A percentile compares a stretch with the other conserved stretches of the same genome.
Evolutionary conservation across 2,888 invertebrate species (phyloP).

Genomic region (Agrilus biguttatus): DNA sequence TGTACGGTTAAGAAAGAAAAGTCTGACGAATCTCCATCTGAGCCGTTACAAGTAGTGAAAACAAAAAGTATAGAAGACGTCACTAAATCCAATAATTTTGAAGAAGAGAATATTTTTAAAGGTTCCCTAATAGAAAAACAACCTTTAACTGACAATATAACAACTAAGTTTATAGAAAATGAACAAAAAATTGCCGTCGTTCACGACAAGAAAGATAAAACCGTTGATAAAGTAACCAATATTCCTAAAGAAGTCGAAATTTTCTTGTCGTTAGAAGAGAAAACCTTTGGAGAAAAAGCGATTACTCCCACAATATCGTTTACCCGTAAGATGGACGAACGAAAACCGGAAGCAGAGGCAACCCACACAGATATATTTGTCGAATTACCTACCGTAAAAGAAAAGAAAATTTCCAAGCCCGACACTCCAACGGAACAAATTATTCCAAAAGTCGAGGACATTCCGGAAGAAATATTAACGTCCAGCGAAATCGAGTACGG

Average conservation of each 20-base stretch:
- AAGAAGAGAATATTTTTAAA: neutral
- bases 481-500: slow-evolving; percentile 33
- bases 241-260: slow-evolving; percentile 22
- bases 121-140: neutral
- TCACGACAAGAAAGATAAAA: neutral
- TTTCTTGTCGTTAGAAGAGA: slow-evolving; percentile 28
- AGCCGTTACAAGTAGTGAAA: neutral
- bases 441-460: slow-evolving; percentile 22
- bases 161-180: too few species aligned
- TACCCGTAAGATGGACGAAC: slow-evolving; percentile 21
- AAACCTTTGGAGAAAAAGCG: slow-evolving; percentile 25
- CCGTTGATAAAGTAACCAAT: neutral
- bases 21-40: neutral
- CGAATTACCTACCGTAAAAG: slow-evolving; percentile 16
- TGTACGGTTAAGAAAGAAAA: neutral
- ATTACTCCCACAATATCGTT: slow-evolving; percentile 25
- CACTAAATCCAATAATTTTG: neutral
- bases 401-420: slow-evolving; percentile 9
- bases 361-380: slow-evolving; percentile 24
- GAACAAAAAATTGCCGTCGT: neutral
- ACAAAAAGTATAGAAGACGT: neutral
- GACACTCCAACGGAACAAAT: slow-evolving; percentile 15
- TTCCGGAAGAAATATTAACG: slow-evolving; percentile 22
- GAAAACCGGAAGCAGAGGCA: slow-evolving; percentile 17
- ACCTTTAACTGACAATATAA: neutral